Percentiles rank a stretch among this genome's conserved stretches.
phyloP scores from a whole-genome alignment of 2,797 vertebrate species.

The Chloroceryle inda region DNA sequence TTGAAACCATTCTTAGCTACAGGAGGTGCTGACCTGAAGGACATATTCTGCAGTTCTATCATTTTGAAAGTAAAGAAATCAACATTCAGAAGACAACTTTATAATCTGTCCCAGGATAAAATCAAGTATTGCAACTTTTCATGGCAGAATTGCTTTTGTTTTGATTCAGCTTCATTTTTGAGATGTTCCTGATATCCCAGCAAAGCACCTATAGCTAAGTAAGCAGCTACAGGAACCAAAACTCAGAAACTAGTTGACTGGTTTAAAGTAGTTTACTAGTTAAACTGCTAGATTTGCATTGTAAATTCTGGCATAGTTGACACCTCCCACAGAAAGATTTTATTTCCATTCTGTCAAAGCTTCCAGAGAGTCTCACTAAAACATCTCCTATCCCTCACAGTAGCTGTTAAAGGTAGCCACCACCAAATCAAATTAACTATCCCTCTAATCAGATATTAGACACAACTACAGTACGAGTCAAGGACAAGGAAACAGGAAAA shows the following conservation, averaged over 20 bases:
- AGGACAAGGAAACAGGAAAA: neutral
- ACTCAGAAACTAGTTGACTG: too few relatives aligned
- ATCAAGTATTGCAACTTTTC: neutral
- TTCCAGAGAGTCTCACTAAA: neutral
- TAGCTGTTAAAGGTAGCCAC: neutral
- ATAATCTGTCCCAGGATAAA: fast-evolving
- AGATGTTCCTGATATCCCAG: neutral
- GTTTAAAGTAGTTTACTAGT: neutral
- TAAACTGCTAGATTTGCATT: neutral
- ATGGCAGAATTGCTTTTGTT: neutral
- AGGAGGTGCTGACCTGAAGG: neutral
- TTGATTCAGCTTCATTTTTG: neutral
- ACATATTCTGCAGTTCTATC: neutral
- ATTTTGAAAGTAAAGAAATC: neutral
- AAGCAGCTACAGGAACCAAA: neutral
- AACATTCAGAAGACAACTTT: neutral
- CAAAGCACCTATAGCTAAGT: neutral
- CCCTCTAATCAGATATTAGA: neutral
- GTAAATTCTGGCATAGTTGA: neutral
- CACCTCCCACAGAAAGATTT: neutral
- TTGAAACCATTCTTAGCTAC: neutral
- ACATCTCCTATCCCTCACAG: fast-evolving
- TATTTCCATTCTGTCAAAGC: neutral
- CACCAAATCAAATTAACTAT: neutral
- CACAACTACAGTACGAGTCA: neutral